phyloP scores from a whole-genome alignment of 2,797 vertebrate species.

The Enteromius unitaeniatus region DNA sequence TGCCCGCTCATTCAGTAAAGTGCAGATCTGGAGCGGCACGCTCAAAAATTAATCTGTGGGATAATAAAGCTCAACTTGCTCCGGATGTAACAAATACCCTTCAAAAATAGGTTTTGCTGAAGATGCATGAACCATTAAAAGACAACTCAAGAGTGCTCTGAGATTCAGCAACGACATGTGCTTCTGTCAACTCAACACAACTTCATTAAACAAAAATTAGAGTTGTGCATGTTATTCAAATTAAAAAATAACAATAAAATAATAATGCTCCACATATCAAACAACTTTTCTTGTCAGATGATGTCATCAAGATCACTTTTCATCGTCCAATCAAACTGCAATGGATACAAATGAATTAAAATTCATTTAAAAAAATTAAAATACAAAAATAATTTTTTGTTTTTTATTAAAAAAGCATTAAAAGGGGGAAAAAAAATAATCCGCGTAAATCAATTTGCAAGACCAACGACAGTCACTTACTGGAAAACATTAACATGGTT shows the following conservation, averaged over 20 bases:
- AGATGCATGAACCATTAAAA: neutral
- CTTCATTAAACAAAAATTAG: neutral
- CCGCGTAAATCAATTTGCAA: neutral
- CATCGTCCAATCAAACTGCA: neutral
- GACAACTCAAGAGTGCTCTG: neutral
- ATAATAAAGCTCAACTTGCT: neutral
- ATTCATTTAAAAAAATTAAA: too few relatives aligned
- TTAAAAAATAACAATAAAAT: neutral
- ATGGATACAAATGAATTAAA: neutral
- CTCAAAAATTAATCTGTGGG: neutral
- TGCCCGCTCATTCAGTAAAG: neutral
- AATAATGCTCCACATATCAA: neutral
- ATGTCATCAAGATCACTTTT: neutral
- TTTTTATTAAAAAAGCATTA: neutral
- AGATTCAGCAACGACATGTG: neutral
- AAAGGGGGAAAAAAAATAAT: neutral
- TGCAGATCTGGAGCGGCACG: neutral
- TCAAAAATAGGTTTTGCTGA: neutral
- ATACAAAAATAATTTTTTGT: too few relatives aligned
- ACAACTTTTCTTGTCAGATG: neutral
- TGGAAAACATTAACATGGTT: neutral
- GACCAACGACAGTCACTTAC: neutral
- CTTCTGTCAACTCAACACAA: neutral
- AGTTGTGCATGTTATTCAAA: neutral
- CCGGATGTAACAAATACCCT: neutral